Evolutionary conservation across 2,888 invertebrate genomes (phyloP).

Genomic region (Sesamia inferens): DNA sequence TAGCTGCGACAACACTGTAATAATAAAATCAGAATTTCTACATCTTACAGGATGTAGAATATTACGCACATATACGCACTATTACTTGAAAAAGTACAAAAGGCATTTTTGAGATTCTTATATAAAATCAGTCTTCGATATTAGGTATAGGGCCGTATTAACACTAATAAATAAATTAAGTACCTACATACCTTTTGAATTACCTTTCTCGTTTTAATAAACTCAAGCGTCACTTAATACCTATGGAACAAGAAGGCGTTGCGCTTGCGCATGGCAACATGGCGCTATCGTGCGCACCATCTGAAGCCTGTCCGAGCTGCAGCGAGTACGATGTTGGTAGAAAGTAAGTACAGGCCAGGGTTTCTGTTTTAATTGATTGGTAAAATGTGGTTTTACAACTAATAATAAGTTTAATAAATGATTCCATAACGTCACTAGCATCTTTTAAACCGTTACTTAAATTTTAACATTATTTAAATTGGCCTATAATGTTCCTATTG

Average conservation of each 20-base stretch:
- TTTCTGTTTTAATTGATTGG: conserved; percentile 26
- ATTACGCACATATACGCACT: no score
- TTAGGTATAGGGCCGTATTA: no score
- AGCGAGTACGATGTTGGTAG: conserved; percentile 22
- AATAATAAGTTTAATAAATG: background rate
- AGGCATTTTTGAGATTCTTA: no score
- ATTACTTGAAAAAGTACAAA: no score
- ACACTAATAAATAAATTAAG: background rate
- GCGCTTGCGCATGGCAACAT: conserved; percentile 31
- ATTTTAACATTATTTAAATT: no score
- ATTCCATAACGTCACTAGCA: no score
- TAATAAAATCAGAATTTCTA: no score
- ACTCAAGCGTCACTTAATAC: background rate
- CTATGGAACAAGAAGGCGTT: conserved; percentile 4
- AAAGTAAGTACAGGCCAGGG: conserved; percentile 10
- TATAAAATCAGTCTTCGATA: background rate
- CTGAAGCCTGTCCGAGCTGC: conserved; percentile 41
- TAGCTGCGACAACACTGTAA: no score
- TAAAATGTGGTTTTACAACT: background rate
- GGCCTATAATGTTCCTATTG: no score
- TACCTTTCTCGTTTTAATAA: conserved; percentile 14
- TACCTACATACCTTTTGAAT: background rate
- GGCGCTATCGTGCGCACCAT: conserved; percentile 49
- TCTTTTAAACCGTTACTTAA: background rate
- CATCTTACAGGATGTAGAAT: no score